Evolutionary conservation across 2,113 vertebrate genomes (phyloP).

Genomic region (Corythoichthys haematopterus): DNA sequence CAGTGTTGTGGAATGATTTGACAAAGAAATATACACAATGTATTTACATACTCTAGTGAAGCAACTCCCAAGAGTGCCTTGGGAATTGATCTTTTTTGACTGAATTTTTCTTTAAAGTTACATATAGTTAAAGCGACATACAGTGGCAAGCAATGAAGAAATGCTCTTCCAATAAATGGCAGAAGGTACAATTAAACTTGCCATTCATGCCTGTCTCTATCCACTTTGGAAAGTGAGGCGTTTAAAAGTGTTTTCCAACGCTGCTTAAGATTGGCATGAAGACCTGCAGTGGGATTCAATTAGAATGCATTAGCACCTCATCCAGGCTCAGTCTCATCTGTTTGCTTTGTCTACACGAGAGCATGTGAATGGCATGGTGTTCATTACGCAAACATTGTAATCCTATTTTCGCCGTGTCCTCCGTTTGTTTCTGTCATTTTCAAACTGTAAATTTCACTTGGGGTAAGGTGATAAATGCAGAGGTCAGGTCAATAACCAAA

Average conservation of each 20-base stretch:
- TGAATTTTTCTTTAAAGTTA: too few relatives aligned
- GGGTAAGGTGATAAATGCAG: conserved; percentile 47
- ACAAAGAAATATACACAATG: not conserved
- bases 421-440: conserved; percentile 61
- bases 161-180: too few relatives aligned
- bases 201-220: not conserved
- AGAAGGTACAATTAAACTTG: too few relatives aligned
- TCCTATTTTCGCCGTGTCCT: conserved; percentile 45
- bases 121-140: too few relatives aligned
- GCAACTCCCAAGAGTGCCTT: too few relatives aligned
- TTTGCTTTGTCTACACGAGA: conserved; percentile 52
- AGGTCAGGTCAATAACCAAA: conserved; percentile 13
- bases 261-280: conserved; percentile 42
- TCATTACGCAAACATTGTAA: conserved; percentile 54
- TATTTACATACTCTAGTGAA: not conserved
- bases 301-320: conserved; percentile 54
- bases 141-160: too few relatives aligned
- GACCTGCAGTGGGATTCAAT: conserved; percentile 46
- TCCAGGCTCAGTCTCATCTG: conserved; percentile 50
- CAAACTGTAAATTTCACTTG: conserved; percentile 57
- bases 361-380: conserved; percentile 46
- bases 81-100: too few relatives aligned
- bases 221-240: not conserved
- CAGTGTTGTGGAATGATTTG: not conserved
- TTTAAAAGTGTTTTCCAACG: conserved; percentile 22